A percentile compares a stretch with the other conserved stretches of the same genome.
Evolutionary conservation across 2,113 vertebrate species (phyloP).

Genomic region (Cyprinus carpio): DNA sequence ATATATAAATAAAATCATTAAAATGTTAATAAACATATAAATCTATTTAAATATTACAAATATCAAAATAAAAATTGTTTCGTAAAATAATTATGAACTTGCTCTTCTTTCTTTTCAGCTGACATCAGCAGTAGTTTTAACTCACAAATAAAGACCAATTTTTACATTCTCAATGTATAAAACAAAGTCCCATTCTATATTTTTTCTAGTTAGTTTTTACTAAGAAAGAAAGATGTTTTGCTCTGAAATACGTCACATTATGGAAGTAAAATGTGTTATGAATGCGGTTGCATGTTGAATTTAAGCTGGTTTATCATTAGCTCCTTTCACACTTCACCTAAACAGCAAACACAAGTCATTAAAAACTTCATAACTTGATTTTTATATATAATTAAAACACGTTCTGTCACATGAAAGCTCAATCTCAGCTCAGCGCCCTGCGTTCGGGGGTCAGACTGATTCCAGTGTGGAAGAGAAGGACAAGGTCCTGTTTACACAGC

Average conservation of each 20-base stretch:
- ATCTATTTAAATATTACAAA: neutral
- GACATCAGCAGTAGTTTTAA: neutral
- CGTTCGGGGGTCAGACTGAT: neutral
- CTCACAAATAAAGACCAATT: neutral
- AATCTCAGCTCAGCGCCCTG: neutral
- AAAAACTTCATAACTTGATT: neutral
- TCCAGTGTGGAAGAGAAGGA: conserved; percentile 19
- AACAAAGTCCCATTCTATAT: neutral
- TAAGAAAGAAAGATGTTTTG: neutral
- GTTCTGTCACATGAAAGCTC: neutral
- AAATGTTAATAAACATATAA: neutral
- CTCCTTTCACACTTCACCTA: no score
- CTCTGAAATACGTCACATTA: neutral
- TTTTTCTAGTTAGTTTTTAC: neutral
- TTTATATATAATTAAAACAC: neutral
- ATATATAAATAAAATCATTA: neutral
- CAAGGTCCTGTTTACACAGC: conserved; percentile 38
- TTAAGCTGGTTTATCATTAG: no score
- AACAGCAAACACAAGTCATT: neutral
- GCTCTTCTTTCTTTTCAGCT: neutral
- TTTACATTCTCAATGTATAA: neutral
- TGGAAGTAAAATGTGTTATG: neutral
- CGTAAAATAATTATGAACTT: no score
- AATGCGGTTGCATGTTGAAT: no score
- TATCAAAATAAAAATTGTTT: neutral